phyloP scores from a whole-genome alignment of 2,888 invertebrate genomes.

The Coleophora flavipennella region DNA sequence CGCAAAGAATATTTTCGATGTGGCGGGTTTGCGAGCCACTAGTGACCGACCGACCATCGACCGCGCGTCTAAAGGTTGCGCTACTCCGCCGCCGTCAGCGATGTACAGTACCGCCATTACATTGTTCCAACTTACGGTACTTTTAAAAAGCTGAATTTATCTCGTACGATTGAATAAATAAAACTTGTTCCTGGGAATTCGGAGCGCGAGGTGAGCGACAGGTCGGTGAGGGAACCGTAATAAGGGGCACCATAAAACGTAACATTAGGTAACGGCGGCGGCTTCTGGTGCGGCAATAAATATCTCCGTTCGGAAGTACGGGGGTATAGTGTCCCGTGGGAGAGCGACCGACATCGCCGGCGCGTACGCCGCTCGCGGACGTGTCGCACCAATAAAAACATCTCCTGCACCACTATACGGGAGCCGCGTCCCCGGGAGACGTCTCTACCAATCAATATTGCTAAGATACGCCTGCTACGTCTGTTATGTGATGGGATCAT shows the following conservation, averaged over 20 bases:
- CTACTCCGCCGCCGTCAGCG: too few species aligned
- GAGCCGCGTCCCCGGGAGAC: slow-evolving; percentile 27
- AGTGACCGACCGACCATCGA: slow-evolving; percentile 46
- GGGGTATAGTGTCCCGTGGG: slow-evolving; percentile 67
- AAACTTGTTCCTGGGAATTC: slow-evolving; percentile 32
- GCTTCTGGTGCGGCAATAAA: slow-evolving; percentile 71
- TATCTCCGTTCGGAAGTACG: slow-evolving; percentile 70
- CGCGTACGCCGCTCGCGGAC: slow-evolving; percentile 50
- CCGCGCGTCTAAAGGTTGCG: slow-evolving; percentile 16
- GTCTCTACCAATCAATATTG: slow-evolving; percentile 58
- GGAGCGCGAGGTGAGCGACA: slow-evolving; percentile 36
- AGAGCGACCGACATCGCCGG: slow-evolving; percentile 56
- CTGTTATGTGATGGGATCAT: slow-evolving; percentile 44
- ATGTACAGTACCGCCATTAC: slow-evolving; percentile 16
- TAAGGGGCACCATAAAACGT: slow-evolving; percentile 71
- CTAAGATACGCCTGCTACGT: slow-evolving; percentile 53
- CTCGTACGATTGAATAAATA: slow-evolving; percentile 44
- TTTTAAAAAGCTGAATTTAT: slow-evolving; percentile 29
- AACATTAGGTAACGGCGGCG: slow-evolving; percentile 71
- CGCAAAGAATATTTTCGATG: slow-evolving; percentile 63
- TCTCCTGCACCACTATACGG: slow-evolving; percentile 46
- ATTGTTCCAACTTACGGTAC: slow-evolving; percentile 21
- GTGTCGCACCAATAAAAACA: slow-evolving; percentile 68
- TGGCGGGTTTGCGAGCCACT: slow-evolving; percentile 51
- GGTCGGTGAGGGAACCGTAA: slow-evolving; percentile 57